Evolutionary conservation across 2,888 invertebrate genomes (phyloP).

Genomic region (Liopterus haemorrhoidalis): DNA sequence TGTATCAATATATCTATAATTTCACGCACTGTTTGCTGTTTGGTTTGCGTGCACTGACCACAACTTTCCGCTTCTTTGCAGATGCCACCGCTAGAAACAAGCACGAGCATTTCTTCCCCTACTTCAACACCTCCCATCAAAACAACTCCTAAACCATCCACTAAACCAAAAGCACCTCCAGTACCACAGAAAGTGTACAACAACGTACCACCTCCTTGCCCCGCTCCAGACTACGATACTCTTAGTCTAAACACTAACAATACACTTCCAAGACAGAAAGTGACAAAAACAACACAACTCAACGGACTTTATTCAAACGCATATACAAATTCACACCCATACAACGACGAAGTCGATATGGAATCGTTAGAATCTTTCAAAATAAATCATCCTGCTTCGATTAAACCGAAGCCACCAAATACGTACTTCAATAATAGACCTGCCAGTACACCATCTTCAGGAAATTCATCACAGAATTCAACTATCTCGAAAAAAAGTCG

Average conservation of each 20-base stretch:
- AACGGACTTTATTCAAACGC: constrained; percentile 21
- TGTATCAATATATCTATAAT: no score
- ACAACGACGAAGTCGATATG: constrained; percentile 61
- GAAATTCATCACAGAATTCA: constrained; percentile 37
- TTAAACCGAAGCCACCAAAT: constrained; percentile 60
- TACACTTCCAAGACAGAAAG: constrained; percentile 31
- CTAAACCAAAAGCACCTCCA: constrained; percentile 36
- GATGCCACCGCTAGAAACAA: constrained; percentile 18
- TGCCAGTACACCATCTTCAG: constrained; percentile 32
- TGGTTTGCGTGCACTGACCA: constrained; percentile 13
- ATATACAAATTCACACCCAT: constrained; percentile 22
- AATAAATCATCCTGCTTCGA: constrained; percentile 57
- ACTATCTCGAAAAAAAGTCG: constrained; percentile 54
- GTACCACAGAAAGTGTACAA: constrained; percentile 30
- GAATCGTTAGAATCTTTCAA: constrained; percentile 71
- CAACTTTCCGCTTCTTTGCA: constrained; percentile 18
- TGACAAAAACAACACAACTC: constrained; percentile 27
- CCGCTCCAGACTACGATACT: constrained; percentile 53
- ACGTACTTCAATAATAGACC: constrained; percentile 58
- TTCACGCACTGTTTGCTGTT: no score
- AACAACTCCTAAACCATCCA: constrained; percentile 35
- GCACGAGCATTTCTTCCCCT: constrained; percentile 35
- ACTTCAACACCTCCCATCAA: constrained; percentile 42
- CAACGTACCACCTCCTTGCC: constrained; percentile 46
- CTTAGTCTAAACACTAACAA: constrained; percentile 40